These are phyloP conservation scores for Spea bombifrons DNA, from an alignment of 2,113 vertebrate genomes.

Conservation along the genomic window DNA sequence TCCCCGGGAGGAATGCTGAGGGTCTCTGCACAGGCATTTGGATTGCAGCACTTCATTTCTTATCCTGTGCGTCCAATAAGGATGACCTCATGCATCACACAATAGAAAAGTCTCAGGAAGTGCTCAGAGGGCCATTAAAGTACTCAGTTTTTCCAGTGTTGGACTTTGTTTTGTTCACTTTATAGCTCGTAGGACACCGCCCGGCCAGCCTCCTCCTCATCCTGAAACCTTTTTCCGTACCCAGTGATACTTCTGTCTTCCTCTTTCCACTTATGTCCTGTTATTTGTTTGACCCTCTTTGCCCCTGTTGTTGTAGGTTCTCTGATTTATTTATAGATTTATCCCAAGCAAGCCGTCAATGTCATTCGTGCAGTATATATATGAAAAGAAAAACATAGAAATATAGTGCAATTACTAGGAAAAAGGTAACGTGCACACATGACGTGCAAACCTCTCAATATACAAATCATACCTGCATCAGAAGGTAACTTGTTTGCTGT, in stretches of 20 bases:
- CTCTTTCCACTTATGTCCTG: slow-evolving; percentile 32
- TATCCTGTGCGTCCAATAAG: slow-evolving; percentile 34
- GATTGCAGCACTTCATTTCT: slow-evolving; percentile 18
- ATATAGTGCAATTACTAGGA: too few relatives aligned
- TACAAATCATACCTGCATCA: too few relatives aligned
- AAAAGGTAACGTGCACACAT: too few relatives aligned
- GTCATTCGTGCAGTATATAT: too few relatives aligned
- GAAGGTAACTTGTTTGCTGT: too few relatives aligned
- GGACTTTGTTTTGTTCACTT: slow-evolving; percentile 39
- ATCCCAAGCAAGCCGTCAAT: neutral
- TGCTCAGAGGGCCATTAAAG: slow-evolving; percentile 16
- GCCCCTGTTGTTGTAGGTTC: neutral
- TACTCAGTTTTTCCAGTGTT: slow-evolving; percentile 36
- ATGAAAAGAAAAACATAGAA: too few relatives aligned
- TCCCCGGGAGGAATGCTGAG: slow-evolving; percentile 21
- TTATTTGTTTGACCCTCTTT: slow-evolving; percentile 13
- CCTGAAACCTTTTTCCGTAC: slow-evolving; percentile 29
- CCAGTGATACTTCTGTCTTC: slow-evolving; percentile 31
- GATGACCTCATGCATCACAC: slow-evolving; percentile 42
- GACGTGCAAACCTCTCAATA: too few relatives aligned
- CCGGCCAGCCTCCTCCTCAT: slow-evolving; percentile 15
- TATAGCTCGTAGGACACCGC: slow-evolving; percentile 9
- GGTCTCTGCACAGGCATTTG: slow-evolving; percentile 3
- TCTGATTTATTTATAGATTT: neutral
- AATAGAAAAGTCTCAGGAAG: slow-evolving; percentile 46